A percentile compares a stretch with the other conserved stretches of the same genome.
phyloP scores from a whole-genome alignment of 2,888 invertebrate genomes.

The Galeruca laticollis region DNA sequence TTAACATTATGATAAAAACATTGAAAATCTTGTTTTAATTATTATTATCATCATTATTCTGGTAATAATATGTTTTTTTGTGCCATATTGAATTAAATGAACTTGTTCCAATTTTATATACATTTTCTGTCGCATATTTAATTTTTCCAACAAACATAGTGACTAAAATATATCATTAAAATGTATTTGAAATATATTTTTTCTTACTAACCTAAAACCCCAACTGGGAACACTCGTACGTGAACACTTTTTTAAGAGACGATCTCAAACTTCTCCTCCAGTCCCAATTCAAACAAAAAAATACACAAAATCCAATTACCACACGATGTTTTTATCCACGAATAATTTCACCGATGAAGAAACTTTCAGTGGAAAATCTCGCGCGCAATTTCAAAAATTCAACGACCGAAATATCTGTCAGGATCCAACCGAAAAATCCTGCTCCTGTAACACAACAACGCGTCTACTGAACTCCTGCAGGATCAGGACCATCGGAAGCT shows the following conservation, averaged over 20 bases:
- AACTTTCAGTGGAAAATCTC: conserved; percentile 17
- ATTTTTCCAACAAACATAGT: too few species aligned
- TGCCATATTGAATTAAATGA: too few species aligned
- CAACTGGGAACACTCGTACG: too few species aligned
- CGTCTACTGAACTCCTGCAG: conserved; percentile 46
- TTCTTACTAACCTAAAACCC: neutral
- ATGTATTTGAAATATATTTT: too few species aligned
- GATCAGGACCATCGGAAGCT: conserved; percentile 59
- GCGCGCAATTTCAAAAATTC: conserved; percentile 37
- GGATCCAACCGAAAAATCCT: conserved; percentile 33
- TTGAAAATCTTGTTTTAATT: too few species aligned
- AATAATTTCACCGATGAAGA: neutral
- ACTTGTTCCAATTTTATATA: too few species aligned
- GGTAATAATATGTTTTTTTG: too few species aligned
- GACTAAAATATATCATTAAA: too few species aligned
- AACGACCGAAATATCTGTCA: conserved; percentile 30
- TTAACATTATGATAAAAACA: too few species aligned
- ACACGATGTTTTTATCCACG: neutral
- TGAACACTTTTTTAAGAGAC: too few species aligned
- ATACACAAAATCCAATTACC: conserved; percentile 10
- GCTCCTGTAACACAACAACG: conserved; percentile 56
- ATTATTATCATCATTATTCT: too few species aligned
- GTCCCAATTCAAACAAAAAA: neutral
- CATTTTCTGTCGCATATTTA: too few species aligned
- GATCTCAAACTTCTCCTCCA: neutral